Conservation (phyloP, 1,140 invertebrate species). For the Steinernema khuongi region DNA sequence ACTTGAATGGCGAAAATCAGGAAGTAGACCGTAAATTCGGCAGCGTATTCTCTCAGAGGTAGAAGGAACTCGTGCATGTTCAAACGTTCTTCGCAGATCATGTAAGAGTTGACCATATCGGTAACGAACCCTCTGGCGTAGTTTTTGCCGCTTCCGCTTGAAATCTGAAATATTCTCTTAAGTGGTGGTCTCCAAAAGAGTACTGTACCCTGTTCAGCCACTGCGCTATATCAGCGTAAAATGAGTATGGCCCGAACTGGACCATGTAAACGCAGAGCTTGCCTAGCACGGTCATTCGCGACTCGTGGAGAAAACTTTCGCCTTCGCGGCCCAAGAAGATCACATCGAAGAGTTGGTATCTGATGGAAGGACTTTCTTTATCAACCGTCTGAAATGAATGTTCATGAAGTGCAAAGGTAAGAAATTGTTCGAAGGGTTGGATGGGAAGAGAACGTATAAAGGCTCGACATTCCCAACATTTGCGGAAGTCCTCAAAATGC, state of each 20-base stretch:
- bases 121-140: background rate
- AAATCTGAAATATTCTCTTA: conserved; percentile 9
- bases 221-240: background rate
- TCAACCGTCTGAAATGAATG: background rate
- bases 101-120: background rate
- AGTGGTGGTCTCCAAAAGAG: background rate
- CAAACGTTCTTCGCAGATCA: background rate
- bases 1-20: background rate
- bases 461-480: no score
- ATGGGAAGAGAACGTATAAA: no score
- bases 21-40: background rate
- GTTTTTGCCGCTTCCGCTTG: background rate
- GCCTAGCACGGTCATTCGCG: background rate
- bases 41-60: background rate
- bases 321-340: background rate
- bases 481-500: no score
- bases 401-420: background rate
- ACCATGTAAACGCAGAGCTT: background rate
- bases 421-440: no score
- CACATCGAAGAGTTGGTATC: background rate
- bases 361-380: background rate
- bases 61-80: background rate
- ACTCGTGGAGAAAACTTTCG: background rate
- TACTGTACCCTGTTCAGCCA: background rate
- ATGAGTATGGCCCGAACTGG: background rate